Evolutionary conservation across 2,797 vertebrate genomes (phyloP), one percentile per base, ranked within the genome.

Genomic region (Sternarchorhynchus goeldii): DNA sequence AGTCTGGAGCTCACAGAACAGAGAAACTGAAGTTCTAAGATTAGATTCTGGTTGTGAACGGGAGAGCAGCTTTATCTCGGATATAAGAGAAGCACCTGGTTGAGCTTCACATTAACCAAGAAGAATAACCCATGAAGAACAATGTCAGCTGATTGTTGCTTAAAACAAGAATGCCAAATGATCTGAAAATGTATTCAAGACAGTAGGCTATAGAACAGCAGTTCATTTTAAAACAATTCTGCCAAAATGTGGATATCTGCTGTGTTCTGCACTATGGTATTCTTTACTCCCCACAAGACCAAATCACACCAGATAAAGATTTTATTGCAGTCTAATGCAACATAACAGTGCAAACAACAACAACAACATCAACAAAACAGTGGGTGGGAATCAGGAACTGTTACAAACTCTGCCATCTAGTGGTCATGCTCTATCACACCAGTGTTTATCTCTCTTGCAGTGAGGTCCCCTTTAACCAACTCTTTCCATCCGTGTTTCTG

Each of bases 21-120:
- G 85, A 92, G 90, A 74, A 92, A 93, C 41, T 50, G 45, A 85
- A 90, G 60, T 93, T 93, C 82, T 92, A 92, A 86, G 87, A 88
- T 0, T 86, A 90, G 73, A 92, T 89, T 4, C 89, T 92, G 1
- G 90, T 92, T 58, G 88, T 86, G 31, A 91, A 91, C 86, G 92
- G 93, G 82, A 90, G 91, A 90, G 59, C 20, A 36, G 12, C 16
- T 45, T 0, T 20, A 16, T 16, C n/a, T 17, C 12, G 59, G 4
- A 41, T 2, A 50, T 50, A 50, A 50, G 45, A 50, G 45, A 50
- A 50, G 14, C 45, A 50, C 8, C 45, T 50, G 45, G 45, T 50
- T 14, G 12, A 12, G 45, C 8, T 12, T 50, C 45, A 14, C 10
- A 10, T 50, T 50, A 50, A 50, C 45, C 45, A 50, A 12, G 45